A percentile compares a stretch with the other conserved stretches of the same genome.
phyloP scores from a whole-genome alignment of 2,888 invertebrate species.

The Cecidostiba fungosa region DNA sequence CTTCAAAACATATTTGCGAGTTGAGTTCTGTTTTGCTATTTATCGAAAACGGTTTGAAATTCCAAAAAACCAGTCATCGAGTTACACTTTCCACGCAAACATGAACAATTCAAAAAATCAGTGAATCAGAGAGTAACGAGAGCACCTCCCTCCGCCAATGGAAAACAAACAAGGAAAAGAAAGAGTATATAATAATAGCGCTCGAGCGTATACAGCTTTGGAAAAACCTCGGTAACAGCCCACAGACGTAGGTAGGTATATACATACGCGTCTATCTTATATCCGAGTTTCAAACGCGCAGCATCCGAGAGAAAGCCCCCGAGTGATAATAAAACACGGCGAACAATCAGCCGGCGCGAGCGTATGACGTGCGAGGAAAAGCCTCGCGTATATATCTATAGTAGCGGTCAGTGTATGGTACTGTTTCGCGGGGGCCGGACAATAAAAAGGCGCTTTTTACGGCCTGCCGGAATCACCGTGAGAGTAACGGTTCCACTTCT shows the following conservation, averaged over 20 bases:
- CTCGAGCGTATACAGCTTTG: background rate
- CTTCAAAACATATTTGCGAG: no score
- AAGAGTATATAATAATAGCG: background rate
- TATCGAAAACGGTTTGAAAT: no score
- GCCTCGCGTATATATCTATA: no score
- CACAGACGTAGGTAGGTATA: background rate
- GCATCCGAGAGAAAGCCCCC: conserved; percentile 57
- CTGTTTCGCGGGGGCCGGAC: conserved; percentile 39
- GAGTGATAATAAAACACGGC: conserved; percentile 76
- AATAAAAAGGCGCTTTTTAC: conserved; percentile 62
- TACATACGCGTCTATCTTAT: background rate
- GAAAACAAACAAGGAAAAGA: conserved; percentile 6
- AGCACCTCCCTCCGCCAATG: conserved; percentile 17
- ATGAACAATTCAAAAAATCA: no score
- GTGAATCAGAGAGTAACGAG: background rate
- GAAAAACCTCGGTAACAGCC: background rate
- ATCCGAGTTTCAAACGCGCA: background rate
- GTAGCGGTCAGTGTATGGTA: conserved; percentile 31
- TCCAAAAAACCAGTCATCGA: no score
- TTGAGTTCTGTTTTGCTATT: no score
- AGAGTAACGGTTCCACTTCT: conserved; percentile 11
- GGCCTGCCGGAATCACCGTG: conserved; percentile 51
- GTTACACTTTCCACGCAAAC: no score
- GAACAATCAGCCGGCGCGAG: conserved; percentile 72
- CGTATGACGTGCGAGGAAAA: conserved; percentile 67